phyloP scores from a whole-genome alignment of 1,140 invertebrate genomes.

The Eupristina koningsbergeri region DNA sequence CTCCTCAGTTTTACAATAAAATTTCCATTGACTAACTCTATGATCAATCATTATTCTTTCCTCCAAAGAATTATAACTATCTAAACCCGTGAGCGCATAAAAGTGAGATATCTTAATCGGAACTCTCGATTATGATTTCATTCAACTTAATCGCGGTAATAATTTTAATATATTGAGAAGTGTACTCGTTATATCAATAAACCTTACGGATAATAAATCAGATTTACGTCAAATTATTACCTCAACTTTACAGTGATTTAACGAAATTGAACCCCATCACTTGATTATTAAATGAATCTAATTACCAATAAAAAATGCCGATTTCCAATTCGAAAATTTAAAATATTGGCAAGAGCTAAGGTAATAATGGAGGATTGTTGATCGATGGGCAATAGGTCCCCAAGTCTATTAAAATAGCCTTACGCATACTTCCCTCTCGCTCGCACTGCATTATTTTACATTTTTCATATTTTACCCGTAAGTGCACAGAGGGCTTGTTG shows the following conservation, averaged over 20 bases:
- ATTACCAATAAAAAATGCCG: too few relatives aligned
- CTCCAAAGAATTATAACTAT: too few relatives aligned
- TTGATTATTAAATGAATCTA: too few relatives aligned
- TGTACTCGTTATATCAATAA: not conserved
- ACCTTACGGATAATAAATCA: not conserved
- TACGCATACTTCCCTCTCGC: not conserved
- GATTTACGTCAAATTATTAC: constrained; percentile 4
- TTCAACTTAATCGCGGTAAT: not conserved
- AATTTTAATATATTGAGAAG: not conserved
- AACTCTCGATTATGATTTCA: not conserved
- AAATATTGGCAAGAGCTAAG: too few relatives aligned
- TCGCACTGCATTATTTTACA: too few relatives aligned
- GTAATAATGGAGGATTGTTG: too few relatives aligned
- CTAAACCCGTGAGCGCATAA: too few relatives aligned
- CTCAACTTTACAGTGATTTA: not conserved
- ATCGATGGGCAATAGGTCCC: too few relatives aligned
- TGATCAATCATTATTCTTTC: not conserved
- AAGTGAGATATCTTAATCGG: not conserved
- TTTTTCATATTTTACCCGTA: too few relatives aligned
- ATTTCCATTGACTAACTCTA: not conserved
- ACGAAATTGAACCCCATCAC: not conserved
- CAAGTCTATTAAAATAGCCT: too few relatives aligned
- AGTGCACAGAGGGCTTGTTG: not conserved
- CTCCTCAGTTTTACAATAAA: too few relatives aligned
- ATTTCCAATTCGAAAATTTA: too few relatives aligned